Evolutionary conservation across 2,797 vertebrate genomes (phyloP), one percentile per base, ranked within the genome.

Genomic region (Enteromius unitaeniatus): DNA sequence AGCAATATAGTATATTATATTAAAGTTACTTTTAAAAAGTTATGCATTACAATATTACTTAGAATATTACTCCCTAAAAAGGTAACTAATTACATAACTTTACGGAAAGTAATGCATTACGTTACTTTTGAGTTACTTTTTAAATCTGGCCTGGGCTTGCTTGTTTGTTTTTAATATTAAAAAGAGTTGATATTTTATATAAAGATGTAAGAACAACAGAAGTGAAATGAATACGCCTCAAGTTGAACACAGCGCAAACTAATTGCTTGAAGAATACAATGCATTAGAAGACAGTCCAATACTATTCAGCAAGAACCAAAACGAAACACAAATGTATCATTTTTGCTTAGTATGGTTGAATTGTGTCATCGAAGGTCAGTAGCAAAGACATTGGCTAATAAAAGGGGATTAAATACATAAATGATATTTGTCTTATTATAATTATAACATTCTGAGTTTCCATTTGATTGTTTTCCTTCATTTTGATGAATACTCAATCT

Each of bases 81-180:
- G 2, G 8, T 42, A 42, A 47, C 13, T 47, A 47, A 47, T 47
- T 47, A 47, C 13, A 14, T 47, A 13, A 14, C 13, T 15, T 58
- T 58, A 23, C 10, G 9, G 53, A 58, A 58, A 58, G 55, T 23
- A 58, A 23, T 58, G 53, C 3, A n/a, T 11, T 58, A 23, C 10
- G 0, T 23, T 58, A 58, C 55, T 58, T 58, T 58, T 58, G 55
- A 11, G n/a, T 23, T 23, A 58, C 53, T 58, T 58, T 23, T 11
- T 23, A 11, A 23, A 58, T 23, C n/a, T 4, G 21, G 21, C 21
- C 53, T n/a, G 21, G 53, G 53, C 53, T 23, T 58, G n/a, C 53
- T n/a, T 58, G 53, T 55, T 55, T 55, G 21, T 55, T 55, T 55
- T n/a, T 55, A n/a, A n/a, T 55, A 55, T n/a, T n/a, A 55, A n/a